Percentiles rank a stretch among this genome's conserved stretches.
These are phyloP conservation scores for Amphiprion ocellaris DNA, from an alignment of 2,113 vertebrate genomes.

Conservation along the genomic window DNA sequence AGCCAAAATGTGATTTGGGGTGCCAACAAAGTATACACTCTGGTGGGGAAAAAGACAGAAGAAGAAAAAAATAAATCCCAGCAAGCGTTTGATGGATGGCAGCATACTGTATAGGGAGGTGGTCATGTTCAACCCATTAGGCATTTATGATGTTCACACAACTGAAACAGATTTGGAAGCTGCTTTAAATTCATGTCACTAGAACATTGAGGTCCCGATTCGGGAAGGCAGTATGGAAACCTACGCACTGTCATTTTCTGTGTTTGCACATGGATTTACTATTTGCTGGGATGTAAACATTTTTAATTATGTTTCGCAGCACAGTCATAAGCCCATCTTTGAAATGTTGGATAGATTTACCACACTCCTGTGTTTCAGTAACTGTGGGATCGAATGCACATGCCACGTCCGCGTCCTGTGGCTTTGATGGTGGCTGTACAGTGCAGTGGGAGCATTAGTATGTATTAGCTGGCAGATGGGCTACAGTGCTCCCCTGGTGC, in stretches of 20 bases:
- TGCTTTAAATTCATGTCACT: conserved; percentile 38
- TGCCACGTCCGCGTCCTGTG: conserved; percentile 45
- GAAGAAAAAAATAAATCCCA: conserved; percentile 17
- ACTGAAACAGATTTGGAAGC: conserved; percentile 37
- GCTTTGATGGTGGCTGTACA: conserved; percentile 57
- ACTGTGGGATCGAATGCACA: conserved; percentile 7
- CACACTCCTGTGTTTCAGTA: conserved; percentile 12
- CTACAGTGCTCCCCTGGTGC: conserved; percentile 65
- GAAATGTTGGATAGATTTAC: conserved; percentile 42
- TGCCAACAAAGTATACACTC: conserved; percentile 53
- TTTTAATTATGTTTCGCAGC: conserved; percentile 26
- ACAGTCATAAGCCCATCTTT: conserved; percentile 13
- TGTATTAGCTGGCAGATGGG: conserved; percentile 79
- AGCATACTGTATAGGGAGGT: conserved; percentile 33
- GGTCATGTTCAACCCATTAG: conserved; percentile 49
- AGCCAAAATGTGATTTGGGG: conserved; percentile 45
- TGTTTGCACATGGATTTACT: conserved; percentile 31
- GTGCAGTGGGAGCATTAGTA: conserved; percentile 65
- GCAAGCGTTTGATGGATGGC: conserved; percentile 55
- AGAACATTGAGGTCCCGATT: conserved; percentile 37
- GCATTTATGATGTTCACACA: conserved; percentile 39
- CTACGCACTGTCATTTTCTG: conserved; percentile 11
- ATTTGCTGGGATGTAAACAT: conserved; percentile 14
- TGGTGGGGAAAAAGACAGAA: background rate
- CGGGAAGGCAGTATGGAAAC: conserved; percentile 30